Evolutionary conservation across 2,797 vertebrate species (phyloP), one percentile per base, ranked within the genome.

Genomic region (Rhinichthys osculus): DNA sequence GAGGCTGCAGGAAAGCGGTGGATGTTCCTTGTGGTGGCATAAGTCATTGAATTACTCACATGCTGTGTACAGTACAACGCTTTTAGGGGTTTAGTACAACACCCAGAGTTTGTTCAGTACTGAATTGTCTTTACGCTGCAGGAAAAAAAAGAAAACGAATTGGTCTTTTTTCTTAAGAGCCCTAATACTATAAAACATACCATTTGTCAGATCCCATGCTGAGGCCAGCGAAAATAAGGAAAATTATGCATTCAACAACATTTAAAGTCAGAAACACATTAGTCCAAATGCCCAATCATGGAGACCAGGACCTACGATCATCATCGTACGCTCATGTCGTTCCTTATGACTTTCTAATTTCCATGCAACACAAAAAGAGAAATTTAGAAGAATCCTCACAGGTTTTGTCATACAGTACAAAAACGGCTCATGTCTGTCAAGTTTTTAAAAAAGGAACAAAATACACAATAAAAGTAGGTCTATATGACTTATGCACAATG

Each of bases 11-110:
- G 27, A 76, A 77, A 62, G 77, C 5, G 38, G 27, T 27, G 57
- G 76, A 47, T 77, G 59, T 62, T 62, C 67, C 71, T 66, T 47
- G 84, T 64, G 42, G 57, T 16, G n/a, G 33, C 81, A 42, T 86
- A 40, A 78, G 84, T 83, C 84, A 83, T 50, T 73, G 87, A 69
- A 87, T 83, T 85, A 70, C 83, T 72, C 70, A 27, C 72, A 77
- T 81, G 9, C 14, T 89, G 87, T 89, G 88, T 89, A 89, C 17
- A 79, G 44, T 85, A 77, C 2, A 10, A 42, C 59, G 82, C 89
- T 89, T 89, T 89, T 88, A 88, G 30, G 47, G 74, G 84, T 72
- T 79, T 44, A 81, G 81, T 44, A 74, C 57, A 69, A 84, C 44
- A 86, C 81, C 79, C 78, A 44, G 54, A 71, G 80, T 21, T 87